Conservation (phyloP, 2,797 vertebrate genomes). For the Catharus ustulatus region DNA sequence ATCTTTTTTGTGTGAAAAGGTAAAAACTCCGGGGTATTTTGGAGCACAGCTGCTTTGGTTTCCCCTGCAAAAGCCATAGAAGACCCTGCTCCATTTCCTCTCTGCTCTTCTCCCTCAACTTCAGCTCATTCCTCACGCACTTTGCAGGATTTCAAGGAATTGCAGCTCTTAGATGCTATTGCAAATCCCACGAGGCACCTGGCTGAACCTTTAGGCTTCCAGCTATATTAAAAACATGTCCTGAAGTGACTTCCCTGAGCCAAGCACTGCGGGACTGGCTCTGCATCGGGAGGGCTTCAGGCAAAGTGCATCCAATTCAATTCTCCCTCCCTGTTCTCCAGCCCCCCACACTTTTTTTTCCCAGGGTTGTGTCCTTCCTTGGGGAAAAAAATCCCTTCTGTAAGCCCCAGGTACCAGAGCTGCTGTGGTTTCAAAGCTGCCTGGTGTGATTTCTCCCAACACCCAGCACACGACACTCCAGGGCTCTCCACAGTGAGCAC, state of each 20-base stretch:
- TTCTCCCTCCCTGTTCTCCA: background rate
- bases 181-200: slow-evolving; percentile 3
- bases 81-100: background rate
- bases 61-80: background rate
- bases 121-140: background rate
- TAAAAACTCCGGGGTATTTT: background rate
- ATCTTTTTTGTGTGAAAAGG: background rate
- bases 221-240: slow-evolving; percentile 3
- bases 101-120: background rate
- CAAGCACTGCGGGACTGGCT: background rate
- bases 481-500: background rate
- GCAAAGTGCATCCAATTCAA: fast-evolving
- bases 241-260: slow-evolving; percentile 6
- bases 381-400: background rate
- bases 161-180: background rate
- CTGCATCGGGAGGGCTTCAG: fast-evolving
- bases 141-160: background rate
- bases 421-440: background rate
- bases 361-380: background rate
- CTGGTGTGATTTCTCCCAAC: background rate
- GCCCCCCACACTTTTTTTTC: background rate
- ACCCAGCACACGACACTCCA: background rate
- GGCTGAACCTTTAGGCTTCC: slow-evolving; percentile 8
- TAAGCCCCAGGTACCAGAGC: background rate
- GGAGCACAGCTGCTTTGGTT: background rate